Evolutionary conservation across 2,888 invertebrate genomes (phyloP), one percentile per base, ranked within the genome.

Genomic region (Itoplectis maculator): DNA sequence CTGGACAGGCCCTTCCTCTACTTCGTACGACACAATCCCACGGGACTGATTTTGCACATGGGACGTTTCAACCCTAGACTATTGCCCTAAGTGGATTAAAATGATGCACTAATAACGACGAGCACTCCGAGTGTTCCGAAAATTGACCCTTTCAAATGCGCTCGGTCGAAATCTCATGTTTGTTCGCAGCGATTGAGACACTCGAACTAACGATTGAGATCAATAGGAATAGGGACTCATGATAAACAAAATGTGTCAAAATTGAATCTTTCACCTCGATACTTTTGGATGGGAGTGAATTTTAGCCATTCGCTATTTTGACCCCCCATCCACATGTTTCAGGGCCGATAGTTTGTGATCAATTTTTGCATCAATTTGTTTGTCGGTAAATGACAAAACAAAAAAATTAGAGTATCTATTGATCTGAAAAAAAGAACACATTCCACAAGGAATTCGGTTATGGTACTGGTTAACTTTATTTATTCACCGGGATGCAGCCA

Each of bases 1-100:
- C 96, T 97, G 91, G 97, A 98, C 89, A 94, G 97, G 90, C 98
- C 98, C 0, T 98, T 98, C 94, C 94, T 98, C 35, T 98, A 97
- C 92, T 96, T 97, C 88, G 97, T 98, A 13, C 95, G 98, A 90
- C 98, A 98, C 93, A 98, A 98, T 93, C 98, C 97, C 0, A 96
- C 97, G n/a, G 98, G 98, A 82, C 95, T 98, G 94, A 96, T 98
- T 89, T 93, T 98, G 70, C 97, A 97, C 91, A 97, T 97, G 94
- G 98, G 98, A 54, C 94, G 97, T 91, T 97, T 97, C 93, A 97
- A 97, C 93, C 97, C 97, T 54, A 95, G 96, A 93, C 95, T 97
- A 90, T 93, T 97, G 93, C 97, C 97, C 92, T 97, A 94, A 94
- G 81, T 56, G 1, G 35, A 61, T 75, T 47, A 61, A 72, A 37